phyloP scores from a whole-genome alignment of 2,888 invertebrate genomes.

The Sceliomorpha sp. region DNA sequence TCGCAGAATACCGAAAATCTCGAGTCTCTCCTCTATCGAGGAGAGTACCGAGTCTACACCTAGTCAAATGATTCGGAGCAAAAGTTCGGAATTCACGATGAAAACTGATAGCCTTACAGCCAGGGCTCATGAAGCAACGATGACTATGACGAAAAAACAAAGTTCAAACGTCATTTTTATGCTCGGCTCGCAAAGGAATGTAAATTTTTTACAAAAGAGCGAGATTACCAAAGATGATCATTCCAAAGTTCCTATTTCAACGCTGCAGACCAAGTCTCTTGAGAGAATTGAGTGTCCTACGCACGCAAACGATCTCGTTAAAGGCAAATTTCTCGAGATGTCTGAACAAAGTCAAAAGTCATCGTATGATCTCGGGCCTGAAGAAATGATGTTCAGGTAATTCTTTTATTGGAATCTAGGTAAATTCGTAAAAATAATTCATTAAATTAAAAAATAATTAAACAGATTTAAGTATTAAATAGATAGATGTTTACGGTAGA shows the following conservation, averaged over 20 bases:
- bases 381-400: conserved; percentile 62
- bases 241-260: conserved; percentile 68
- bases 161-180: conserved; percentile 69
- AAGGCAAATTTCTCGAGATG: conserved; percentile 60
- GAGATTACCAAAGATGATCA: conserved; percentile 63
- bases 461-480: no score
- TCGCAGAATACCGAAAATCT: conserved; percentile 74
- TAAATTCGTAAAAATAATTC: no score
- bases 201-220: conserved; percentile 44
- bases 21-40: conserved; percentile 77
- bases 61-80: conserved; percentile 63
- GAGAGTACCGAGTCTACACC: conserved; percentile 74
- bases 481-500: no score
- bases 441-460: no score
- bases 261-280: conserved; percentile 66
- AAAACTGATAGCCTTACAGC: conserved; percentile 3
- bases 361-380: conserved; percentile 69
- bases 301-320: conserved; percentile 48
- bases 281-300: conserved; percentile 35
- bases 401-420: no score
- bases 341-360: conserved; percentile 64
- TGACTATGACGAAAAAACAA: conserved; percentile 6
- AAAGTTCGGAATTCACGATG: conserved; percentile 55
- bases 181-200: conserved; percentile 68
- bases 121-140: not conserved